Evolutionary conservation across 1,140 invertebrate genomes (phyloP).

Genomic region (Hesperophylax magnus): DNA sequence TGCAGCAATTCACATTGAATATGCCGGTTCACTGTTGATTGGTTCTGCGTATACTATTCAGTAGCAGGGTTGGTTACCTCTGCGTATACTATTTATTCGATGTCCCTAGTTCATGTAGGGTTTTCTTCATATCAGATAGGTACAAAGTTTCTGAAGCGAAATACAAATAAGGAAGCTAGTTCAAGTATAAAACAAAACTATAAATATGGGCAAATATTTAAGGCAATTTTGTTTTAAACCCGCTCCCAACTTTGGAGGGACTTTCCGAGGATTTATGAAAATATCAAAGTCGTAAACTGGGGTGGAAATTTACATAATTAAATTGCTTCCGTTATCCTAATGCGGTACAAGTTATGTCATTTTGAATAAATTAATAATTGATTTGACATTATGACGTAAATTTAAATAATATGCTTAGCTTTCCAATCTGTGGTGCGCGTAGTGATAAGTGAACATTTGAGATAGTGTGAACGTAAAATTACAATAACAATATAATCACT

Average conservation of each 20-base stretch:
- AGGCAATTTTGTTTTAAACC: slow-evolving; percentile 38
- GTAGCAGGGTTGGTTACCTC: too few species aligned
- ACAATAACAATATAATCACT: too few species aligned
- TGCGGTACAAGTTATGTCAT: slow-evolving; percentile 29
- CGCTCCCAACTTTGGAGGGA: slow-evolving; percentile 10
- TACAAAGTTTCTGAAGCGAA: slow-evolving; percentile 23
- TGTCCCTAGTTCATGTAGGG: neutral
- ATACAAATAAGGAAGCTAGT: slow-evolving; percentile 21
- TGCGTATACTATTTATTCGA: too few species aligned
- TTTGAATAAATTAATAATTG: slow-evolving; percentile 42
- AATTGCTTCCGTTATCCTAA: slow-evolving; percentile 27
- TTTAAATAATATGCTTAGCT: neutral
- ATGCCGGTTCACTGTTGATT: too few species aligned
- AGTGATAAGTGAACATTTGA: neutral
- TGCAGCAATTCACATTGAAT: too few species aligned
- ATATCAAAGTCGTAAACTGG: slow-evolving; percentile 36
- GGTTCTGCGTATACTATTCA: too few species aligned
- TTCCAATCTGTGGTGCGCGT: neutral
- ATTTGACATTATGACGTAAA: slow-evolving; percentile 34
- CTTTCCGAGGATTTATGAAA: slow-evolving; percentile 10
- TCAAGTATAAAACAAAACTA: slow-evolving; percentile 41
- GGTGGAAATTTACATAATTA: slow-evolving; percentile 25
- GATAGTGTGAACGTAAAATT: neutral
- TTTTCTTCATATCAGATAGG: slow-evolving; percentile 17
- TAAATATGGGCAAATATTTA: slow-evolving; percentile 35